phyloP scores from a whole-genome alignment of 2,888 invertebrate genomes.

The Serripes groenlandicus region DNA sequence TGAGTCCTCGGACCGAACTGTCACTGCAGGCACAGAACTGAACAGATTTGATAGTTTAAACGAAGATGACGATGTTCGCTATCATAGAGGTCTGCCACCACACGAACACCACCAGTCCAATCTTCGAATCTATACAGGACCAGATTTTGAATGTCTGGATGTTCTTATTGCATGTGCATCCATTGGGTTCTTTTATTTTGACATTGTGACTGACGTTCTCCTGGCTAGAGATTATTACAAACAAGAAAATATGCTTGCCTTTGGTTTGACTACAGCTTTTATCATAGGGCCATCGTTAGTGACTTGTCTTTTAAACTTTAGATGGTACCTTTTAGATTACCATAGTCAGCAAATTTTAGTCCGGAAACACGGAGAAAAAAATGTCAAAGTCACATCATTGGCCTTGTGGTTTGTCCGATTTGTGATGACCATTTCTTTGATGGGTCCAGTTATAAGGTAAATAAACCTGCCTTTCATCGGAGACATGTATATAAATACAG shows the following conservation, averaged over 20 bases:
- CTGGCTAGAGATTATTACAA: constrained; percentile 76
- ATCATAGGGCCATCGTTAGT: constrained; percentile 75
- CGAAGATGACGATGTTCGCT: constrained; percentile 1
- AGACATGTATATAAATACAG: neutral
- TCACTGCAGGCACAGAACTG: neutral
- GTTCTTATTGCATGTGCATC: constrained; percentile 72
- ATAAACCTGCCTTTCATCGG: neutral
- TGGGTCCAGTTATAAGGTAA: constrained; percentile 82
- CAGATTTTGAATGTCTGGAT: constrained; percentile 71
- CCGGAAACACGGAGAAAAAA: constrained; percentile 57
- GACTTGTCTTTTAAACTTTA: constrained; percentile 74
- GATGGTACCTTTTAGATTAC: constrained; percentile 80
- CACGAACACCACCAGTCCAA: neutral
- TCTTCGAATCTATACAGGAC: constrained; percentile 28
- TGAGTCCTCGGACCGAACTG: neutral
- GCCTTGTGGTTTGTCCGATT: constrained; percentile 75
- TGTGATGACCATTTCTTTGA: constrained; percentile 75
- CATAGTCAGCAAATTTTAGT: constrained; percentile 67
- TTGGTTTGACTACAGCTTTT: constrained; percentile 75
- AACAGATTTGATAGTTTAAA: constrained; percentile 11
- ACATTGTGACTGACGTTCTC: constrained; percentile 76
- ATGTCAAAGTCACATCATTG: constrained; percentile 63
- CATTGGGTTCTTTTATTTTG: constrained; percentile 76
- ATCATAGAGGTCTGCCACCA: constrained; percentile 9
- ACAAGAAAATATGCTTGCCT: constrained; percentile 58